Percentiles rank a stretch among this genome's conserved stretches.
These are phyloP conservation scores for Coelinius sp. DNA, from an alignment of 2,888 invertebrate genomes.

Conservation along the genomic window DNA sequence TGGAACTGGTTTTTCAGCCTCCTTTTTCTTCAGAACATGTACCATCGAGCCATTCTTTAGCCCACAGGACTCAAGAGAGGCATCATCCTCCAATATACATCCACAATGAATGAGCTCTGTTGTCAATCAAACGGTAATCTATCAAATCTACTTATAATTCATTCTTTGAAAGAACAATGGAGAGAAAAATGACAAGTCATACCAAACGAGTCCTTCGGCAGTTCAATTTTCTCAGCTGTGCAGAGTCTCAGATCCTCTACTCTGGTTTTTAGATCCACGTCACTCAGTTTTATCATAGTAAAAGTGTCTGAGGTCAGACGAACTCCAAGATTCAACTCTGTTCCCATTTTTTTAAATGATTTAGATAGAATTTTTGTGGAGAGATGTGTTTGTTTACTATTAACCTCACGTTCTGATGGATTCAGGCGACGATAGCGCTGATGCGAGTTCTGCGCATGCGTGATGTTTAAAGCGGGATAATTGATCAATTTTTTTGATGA, in stretches of 20 bases:
- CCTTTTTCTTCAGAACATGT: slow-evolving; percentile 72
- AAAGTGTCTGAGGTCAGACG: slow-evolving; percentile 72
- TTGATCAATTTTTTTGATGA: too few relatives aligned
- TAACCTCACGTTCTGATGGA: not conserved
- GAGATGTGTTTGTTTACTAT: slow-evolving; percentile 8
- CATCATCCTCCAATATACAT: slow-evolving; percentile 77
- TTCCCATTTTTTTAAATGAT: slow-evolving; percentile 54
- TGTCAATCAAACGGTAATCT: slow-evolving; percentile 32
- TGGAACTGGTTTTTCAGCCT: slow-evolving; percentile 65
- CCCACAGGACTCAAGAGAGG: slow-evolving; percentile 77
- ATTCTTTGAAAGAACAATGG: not conserved
- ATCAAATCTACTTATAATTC: too few relatives aligned
- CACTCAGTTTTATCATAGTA: slow-evolving; percentile 74
- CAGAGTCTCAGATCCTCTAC: slow-evolving; percentile 75
- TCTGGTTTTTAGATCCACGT: slow-evolving; percentile 76
- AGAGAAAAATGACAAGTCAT: slow-evolving; percentile 46
- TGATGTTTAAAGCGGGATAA: too few relatives aligned
- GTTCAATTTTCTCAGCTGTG: slow-evolving; percentile 74
- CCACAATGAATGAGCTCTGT: slow-evolving; percentile 82
- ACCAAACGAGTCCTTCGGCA: slow-evolving; percentile 76
- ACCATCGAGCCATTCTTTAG: slow-evolving; percentile 73
- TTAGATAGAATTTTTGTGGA: not conserved
- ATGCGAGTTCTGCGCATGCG: too few relatives aligned
- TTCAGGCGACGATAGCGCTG: too few relatives aligned
- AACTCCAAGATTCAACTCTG: slow-evolving; percentile 70